Percentiles rank a stretch among this genome's conserved stretches.
Evolutionary conservation across 2,797 vertebrate genomes (phyloP).

Genomic region (Rallus crepitans): DNA sequence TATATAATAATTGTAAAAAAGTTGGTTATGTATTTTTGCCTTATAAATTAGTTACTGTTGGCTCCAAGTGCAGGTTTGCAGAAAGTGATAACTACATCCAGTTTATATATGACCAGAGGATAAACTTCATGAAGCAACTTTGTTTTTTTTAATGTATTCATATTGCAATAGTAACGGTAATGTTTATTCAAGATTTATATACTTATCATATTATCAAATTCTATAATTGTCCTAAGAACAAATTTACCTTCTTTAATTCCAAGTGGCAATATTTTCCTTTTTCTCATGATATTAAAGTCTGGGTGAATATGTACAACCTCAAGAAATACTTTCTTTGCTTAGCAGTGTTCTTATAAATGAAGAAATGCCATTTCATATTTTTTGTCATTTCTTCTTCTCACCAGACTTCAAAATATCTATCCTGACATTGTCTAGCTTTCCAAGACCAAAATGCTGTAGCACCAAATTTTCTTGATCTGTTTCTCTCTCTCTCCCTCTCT

Average conservation of each 20-base stretch:
- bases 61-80: neutral
- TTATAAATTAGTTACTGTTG: neutral
- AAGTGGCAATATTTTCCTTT: neutral
- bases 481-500: neutral
- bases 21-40: neutral
- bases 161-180: neutral
- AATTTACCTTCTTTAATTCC: neutral
- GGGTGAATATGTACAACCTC: neutral
- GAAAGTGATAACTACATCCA: neutral
- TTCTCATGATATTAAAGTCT: neutral
- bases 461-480: neutral
- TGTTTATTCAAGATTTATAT: neutral
- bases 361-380: neutral
- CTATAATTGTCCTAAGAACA: neutral
- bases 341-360: neutral
- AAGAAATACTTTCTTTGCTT: neutral
- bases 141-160: neutral
- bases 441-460: neutral
- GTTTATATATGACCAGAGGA: neutral
- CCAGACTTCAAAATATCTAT: neutral
- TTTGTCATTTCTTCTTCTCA: neutral
- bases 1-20: neutral
- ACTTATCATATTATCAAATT: neutral
- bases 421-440: neutral
- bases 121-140: neutral